A percentile compares a stretch with the other conserved stretches of the same genome.
These are phyloP conservation scores for Julus scanicus DNA, from an alignment of 2,888 invertebrate genomes.

Conservation along the genomic window DNA sequence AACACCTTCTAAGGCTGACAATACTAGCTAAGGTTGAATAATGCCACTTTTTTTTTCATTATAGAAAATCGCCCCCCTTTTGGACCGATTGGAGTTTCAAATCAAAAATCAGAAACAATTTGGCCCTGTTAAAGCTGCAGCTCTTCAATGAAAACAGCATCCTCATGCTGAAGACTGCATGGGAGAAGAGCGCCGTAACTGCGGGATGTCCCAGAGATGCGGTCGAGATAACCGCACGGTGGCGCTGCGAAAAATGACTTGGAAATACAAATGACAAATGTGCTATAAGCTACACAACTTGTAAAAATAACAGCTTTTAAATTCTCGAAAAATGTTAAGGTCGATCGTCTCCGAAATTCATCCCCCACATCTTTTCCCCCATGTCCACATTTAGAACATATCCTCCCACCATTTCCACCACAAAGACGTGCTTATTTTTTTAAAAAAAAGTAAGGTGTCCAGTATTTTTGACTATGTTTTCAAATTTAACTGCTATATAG, in stretches of 20 bases:
- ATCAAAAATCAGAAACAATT: slow-evolving; percentile 29
- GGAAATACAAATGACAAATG: too few species aligned
- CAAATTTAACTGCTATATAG: too few species aligned
- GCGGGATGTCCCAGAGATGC: not conserved
- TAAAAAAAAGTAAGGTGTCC: too few species aligned
- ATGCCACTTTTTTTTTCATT: slow-evolving; percentile 13
- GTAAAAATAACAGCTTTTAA: too few species aligned
- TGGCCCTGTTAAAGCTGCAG: not conserved
- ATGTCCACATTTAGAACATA: too few species aligned
- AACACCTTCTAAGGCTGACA: slow-evolving; percentile 2
- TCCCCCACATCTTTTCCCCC: too few species aligned
- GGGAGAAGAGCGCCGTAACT: not conserved
- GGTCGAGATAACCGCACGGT: not conserved
- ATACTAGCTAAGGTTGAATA: not conserved
- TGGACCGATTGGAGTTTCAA: slow-evolving; percentile 1
- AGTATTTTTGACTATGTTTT: too few species aligned
- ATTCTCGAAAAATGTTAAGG: too few species aligned
- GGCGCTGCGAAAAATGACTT: not conserved
- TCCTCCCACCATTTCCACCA: too few species aligned
- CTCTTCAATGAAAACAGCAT: not conserved
- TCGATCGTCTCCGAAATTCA: too few species aligned
- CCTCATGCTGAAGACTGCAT: not conserved
- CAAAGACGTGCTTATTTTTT: too few species aligned
- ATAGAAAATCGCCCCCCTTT: slow-evolving; percentile 3
- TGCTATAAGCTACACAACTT: too few species aligned